Evolutionary conservation across 1,140 invertebrate species (phyloP), one percentile per base, ranked within the genome.

Genomic region (Tachypleus tridentatus): DNA sequence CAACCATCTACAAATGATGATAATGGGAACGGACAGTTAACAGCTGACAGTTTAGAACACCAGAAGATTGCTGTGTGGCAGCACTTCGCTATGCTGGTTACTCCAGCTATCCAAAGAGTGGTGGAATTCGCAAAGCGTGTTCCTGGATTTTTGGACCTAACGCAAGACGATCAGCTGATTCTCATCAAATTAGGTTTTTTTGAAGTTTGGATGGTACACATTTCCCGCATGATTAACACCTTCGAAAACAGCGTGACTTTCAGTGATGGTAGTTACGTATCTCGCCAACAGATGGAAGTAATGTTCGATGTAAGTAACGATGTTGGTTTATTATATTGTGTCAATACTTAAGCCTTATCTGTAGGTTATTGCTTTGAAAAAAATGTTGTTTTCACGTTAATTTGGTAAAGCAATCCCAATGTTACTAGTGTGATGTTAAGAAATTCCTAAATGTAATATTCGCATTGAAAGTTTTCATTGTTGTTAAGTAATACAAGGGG

Each of bases 141-240:
- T 67, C 92, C 92, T 53, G 89, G 91, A 67, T 96, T 96, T 79
- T 83, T 84, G 72, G 84, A 87, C 61, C 81, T 95, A 61, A 85
- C 86, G 47, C 92, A 95, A 78, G 91, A 95, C 72, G 92, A 95
- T 78, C 93, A 97, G 77, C 80, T 97, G 62, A 93, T 94, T 70
- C 82, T 97, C 57, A 93, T 96, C 72, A 95, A 98, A 81, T 84
- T 91, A 71, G 93, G 93, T 53, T 97, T 97, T 80, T 95, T 97
- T 77, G 94, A 98, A 79, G 85, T 97, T 61, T 97, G 95, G 94
- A 80, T 97, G 63, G 86, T 88, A 60, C 86, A 94, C 70, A 87
- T 92, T 62, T 83, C 90, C 1, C 83, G 87, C 61, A 83, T 94
- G 77, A 87, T 91, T 10, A 76, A 74, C 65, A 65, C 73, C 11